Evolutionary conservation across 2,113 vertebrate genomes (phyloP).

Genomic region (Psammodynastes pulverulentus): DNA sequence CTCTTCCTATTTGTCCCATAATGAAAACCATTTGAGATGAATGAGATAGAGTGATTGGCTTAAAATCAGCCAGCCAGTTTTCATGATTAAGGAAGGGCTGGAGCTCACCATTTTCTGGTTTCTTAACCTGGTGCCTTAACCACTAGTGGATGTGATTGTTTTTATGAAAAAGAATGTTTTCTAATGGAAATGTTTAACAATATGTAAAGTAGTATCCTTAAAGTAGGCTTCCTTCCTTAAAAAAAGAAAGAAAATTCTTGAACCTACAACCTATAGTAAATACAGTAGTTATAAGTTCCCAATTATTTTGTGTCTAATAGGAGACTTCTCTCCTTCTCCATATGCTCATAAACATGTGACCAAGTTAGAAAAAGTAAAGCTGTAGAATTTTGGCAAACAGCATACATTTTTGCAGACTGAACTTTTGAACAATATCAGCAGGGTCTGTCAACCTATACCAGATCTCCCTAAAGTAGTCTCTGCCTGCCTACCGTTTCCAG

Average conservation of each 20-base stretch:
- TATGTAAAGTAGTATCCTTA: not conserved
- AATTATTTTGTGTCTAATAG: not conserved
- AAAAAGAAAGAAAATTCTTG: not conserved
- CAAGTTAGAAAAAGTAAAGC: not conserved
- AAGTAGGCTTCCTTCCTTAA: not conserved
- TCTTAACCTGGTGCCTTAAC: not conserved
- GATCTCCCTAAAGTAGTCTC: not conserved
- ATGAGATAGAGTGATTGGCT: not conserved
- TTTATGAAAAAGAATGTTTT: not conserved
- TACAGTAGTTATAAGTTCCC: not conserved
- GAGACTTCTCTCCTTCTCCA: not conserved
- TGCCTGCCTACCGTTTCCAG: not conserved
- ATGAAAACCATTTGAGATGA: not conserved
- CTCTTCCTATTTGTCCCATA: too few relatives aligned
- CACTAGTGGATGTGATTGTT: not conserved
- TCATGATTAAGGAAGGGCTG: not conserved
- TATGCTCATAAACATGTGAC: not conserved
- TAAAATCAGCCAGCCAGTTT: not conserved
- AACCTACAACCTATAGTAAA: not conserved
- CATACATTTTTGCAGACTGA: not conserved
- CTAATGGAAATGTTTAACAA: not conserved
- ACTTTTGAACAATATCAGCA: not conserved
- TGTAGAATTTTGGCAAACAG: not conserved
- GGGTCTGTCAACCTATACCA: not conserved
- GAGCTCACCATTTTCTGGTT: not conserved